Evolutionary conservation across 2,888 invertebrate genomes (phyloP), one percentile per base, ranked within the genome.

Genomic region (Pseudoips prasinana): DNA sequence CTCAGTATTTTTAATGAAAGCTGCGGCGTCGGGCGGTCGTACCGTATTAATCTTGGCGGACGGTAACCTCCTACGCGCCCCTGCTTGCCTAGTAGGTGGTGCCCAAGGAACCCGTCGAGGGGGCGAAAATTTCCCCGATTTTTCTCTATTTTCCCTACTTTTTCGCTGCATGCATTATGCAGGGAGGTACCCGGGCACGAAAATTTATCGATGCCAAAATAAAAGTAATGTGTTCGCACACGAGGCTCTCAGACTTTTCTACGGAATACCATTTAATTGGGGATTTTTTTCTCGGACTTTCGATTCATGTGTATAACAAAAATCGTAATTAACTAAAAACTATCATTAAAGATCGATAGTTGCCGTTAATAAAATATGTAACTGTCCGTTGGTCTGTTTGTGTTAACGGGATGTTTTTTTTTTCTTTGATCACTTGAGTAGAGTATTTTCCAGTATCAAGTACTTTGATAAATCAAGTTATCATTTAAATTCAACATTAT

Each of bases 41-140:
- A 67, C 75, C 76, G 83, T 85, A 87, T 87, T 87, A 86, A 87
- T 87, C 87, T 86, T 86, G 73, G 70, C 75, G 67, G 58, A 71
- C 73, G 73, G 75, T 64, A 67, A 64, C 73, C 72, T 72, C 73
- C 78, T 71, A 58, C 61, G 66, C 77, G 57, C 77, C 77, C 73
- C 77, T 79, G 75, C 64, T 63, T 63, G 64, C 85, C 79, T 83
- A 63, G 83, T 85, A 84, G 79, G 74, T 73, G 76, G 75, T 69
- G 58, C 73, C 74, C 63, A 75, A 81, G 73, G 73, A 76, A 73
- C 73, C 77, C 64, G 64, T 43, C 52, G 67, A 61, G 75, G 80
- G 84, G 80, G 73, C 61, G 48, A 52, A 47, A 68, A 61, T 56
- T 73, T 76, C 62, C 68, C 74, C 72, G 71, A 70, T 73, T 78